Evolutionary conservation across 2,797 vertebrate species (phyloP), one percentile per base, ranked within the genome.

Genomic region (Alauda arvensis): DNA sequence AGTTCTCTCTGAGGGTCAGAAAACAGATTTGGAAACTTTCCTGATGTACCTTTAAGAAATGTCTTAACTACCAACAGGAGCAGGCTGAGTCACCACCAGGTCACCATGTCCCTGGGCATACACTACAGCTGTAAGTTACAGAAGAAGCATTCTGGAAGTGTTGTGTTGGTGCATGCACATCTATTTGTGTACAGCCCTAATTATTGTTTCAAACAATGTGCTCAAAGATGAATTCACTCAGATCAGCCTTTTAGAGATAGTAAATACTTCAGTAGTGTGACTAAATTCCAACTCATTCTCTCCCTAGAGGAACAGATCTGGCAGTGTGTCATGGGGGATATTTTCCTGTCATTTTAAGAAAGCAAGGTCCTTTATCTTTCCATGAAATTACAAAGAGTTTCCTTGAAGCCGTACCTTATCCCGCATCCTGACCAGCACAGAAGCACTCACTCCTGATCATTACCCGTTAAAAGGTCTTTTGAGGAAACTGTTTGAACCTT

Each of bases 321-420:
- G 46, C 85, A 91, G 74, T 29, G 69, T 87, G 46, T 75, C 79
- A 89, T 63, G 80, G 93, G 82, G 79, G 68, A 46, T 68, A 78
- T 91, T 90, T 93, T 93, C 88, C 85, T 81, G 90, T 89, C 91
- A 85, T 94, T 93, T 93, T 89, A 91, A 81, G 89, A 93, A 84
- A 83, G 51, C 46, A 84, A 69, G 18, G 16, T 77, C 53, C 24
- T 84, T 95, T 84, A 77, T 92, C 75, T 84, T 93, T 94, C 87
- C 85, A 67, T 72, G 75, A 92, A 92, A 87, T 90, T 80, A 70
- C 62, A 56, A 70, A 93, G 68, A 62, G 49, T 90, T 95, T 92
- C 89, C 91, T 91, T 94, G 80, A 94, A 89, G 62, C 42, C 28
- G 5, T 89, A 68, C 59, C 20, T 84, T 89, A 82, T 71, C 71